Conservation (phyloP, 1,140 invertebrate species). For the Akabosia matsudoensis region DNA sequence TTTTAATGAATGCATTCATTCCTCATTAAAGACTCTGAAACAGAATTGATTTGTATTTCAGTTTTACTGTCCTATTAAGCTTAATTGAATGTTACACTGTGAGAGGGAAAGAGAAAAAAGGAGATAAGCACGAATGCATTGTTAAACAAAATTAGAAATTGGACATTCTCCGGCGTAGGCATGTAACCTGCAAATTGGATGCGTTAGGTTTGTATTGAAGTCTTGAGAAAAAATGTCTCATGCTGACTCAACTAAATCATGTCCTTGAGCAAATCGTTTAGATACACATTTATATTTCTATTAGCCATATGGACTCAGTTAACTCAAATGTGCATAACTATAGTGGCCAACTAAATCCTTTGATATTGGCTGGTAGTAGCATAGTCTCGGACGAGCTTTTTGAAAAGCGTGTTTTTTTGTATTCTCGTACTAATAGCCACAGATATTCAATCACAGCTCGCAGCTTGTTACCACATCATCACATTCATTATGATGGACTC, state of each 20-base stretch:
- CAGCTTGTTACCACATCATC: slow-evolving; percentile 7
- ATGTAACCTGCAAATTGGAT: background rate
- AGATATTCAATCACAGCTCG: background rate
- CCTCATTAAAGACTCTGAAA: background rate
- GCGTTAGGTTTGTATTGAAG: background rate
- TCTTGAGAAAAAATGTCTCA: slow-evolving; percentile 4
- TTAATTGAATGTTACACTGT: background rate
- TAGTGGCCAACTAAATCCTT: background rate
- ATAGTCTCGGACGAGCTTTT: background rate
- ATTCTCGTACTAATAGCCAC: background rate
- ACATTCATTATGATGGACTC: background rate
- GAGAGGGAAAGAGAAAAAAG: background rate
- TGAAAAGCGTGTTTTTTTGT: background rate
- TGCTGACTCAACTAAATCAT: slow-evolving; percentile 14
- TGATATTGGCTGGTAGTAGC: background rate
- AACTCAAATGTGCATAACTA: background rate
- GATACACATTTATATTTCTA: background rate
- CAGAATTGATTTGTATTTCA: slow-evolving; percentile 9
- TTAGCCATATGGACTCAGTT: too few species aligned
- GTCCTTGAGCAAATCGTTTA: slow-evolving; percentile 18
- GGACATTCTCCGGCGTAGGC: background rate
- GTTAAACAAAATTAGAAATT: background rate
- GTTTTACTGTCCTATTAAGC: background rate
- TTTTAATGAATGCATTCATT: background rate
- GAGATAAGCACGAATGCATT: background rate